These are phyloP conservation scores for Deilephila porcellus DNA, from an alignment of 2,888 invertebrate species.

Conservation along the genomic window DNA sequence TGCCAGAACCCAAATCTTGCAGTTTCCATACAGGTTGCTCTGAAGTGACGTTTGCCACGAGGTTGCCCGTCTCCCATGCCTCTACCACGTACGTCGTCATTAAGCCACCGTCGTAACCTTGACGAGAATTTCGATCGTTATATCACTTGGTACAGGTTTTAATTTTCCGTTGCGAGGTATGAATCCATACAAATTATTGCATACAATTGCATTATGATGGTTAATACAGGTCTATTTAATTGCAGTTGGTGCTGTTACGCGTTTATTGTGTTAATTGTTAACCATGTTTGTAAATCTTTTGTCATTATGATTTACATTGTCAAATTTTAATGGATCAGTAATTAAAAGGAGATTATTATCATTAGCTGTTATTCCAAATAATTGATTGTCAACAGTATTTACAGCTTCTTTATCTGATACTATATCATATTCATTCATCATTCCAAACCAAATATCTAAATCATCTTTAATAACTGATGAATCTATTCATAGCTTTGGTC, in stretches of 20 bases:
- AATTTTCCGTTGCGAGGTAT: neutral
- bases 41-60: conserved; percentile 89
- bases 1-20: conserved; percentile 90
- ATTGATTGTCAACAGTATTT: neutral
- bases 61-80: conserved; percentile 86
- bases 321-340: neutral
- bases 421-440: neutral
- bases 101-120: conserved; percentile 91
- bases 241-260: neutral
- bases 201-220: neutral
- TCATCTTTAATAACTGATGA: neutral
- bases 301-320: neutral
- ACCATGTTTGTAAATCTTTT: neutral
- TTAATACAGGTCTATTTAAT: neutral
- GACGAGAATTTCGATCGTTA: conserved; percentile 39
- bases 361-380: neutral
- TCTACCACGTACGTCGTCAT: conserved; percentile 90
- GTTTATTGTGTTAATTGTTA: neutral
- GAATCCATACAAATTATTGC: neutral
- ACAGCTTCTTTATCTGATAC: neutral
- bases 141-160: neutral
- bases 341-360: neutral
- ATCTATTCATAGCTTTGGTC: neutral
- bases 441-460: too few species aligned
- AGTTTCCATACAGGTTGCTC: conserved; percentile 90